phyloP scores from a whole-genome alignment of 2,888 invertebrate species.

The Microctonus hyperodae region DNA sequence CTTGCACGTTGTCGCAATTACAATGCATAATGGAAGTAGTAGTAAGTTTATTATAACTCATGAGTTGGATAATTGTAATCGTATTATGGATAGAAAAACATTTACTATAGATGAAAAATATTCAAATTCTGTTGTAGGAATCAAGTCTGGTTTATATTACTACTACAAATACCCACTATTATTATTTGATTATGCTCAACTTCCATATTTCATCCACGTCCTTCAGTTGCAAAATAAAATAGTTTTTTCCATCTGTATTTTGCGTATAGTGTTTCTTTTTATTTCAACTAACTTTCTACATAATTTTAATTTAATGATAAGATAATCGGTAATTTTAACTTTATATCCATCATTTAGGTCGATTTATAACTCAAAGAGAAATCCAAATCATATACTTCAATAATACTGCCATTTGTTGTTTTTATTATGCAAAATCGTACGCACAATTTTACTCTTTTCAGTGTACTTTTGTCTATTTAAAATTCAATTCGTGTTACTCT shows the following conservation, averaged over 20 bases:
- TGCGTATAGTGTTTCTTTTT: too few relatives aligned
- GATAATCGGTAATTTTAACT: too few relatives aligned
- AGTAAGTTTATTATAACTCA: not conserved
- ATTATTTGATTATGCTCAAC: not conserved
- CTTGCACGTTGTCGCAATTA: slow-evolving; percentile 16
- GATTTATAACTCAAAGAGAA: slow-evolving; percentile 13
- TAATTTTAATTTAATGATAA: too few relatives aligned
- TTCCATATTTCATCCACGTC: too few relatives aligned
- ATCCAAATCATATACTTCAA: slow-evolving; percentile 6
- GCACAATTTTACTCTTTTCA: not conserved
- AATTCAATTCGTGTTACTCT: not conserved
- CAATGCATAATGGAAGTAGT: slow-evolving; percentile 16
- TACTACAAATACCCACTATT: not conserved
- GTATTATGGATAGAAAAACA: slow-evolving; percentile 30
- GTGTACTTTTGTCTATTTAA: not conserved
- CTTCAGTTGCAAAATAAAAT: too few relatives aligned
- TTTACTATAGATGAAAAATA: not conserved
- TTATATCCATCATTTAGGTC: not conserved
- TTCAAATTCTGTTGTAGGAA: slow-evolving; percentile 1
- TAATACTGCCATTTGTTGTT: not conserved
- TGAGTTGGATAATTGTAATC: slow-evolving; percentile 19
- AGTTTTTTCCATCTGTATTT: too few relatives aligned
- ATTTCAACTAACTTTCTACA: too few relatives aligned
- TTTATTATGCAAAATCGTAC: not conserved
- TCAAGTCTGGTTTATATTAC: slow-evolving; percentile 10